Conservation (phyloP, 2,888 invertebrate genomes). For the Ornithoptera priamus region DNA sequence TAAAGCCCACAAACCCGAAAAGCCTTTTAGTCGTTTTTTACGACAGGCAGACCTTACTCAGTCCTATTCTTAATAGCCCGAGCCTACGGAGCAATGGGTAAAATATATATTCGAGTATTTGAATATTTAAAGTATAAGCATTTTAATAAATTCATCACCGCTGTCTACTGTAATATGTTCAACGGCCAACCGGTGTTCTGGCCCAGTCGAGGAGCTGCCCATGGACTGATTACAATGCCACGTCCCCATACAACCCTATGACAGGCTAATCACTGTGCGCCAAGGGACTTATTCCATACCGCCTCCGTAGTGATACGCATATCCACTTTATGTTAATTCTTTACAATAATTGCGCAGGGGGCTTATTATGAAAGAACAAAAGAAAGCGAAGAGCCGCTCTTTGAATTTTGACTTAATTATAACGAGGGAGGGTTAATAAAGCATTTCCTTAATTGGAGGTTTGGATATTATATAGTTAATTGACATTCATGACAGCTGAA, state of each 20-base stretch:
- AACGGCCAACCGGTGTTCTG: constrained; percentile 3
- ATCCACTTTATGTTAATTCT: constrained; percentile 29
- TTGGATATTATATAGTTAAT: constrained; percentile 4
- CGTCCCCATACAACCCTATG: constrained; percentile 49
- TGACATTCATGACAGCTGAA: constrained; percentile 7
- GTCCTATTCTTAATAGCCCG: too few species aligned
- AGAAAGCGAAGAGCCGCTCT: constrained; percentile 13
- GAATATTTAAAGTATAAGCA: neutral
- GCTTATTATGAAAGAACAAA: constrained; percentile 31
- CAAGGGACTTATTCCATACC: constrained; percentile 52
- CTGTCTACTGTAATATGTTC: neutral
- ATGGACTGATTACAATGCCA: constrained; percentile 57
- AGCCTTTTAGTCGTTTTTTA: too few species aligned
- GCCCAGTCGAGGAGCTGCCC: constrained; percentile 37
- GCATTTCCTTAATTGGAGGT: constrained; percentile 17
- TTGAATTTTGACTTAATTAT: constrained; percentile 13
- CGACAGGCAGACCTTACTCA: too few species aligned
- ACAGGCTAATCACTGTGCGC: constrained; percentile 65
- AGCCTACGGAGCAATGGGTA: too few species aligned
- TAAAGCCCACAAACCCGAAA: too few species aligned
- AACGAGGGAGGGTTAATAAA: constrained; percentile 10
- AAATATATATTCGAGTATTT: too few species aligned
- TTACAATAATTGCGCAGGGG: constrained; percentile 27
- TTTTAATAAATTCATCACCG: neutral
- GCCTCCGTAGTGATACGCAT: constrained; percentile 29